phyloP scores from a whole-genome alignment of 2,888 invertebrate genomes.

The Saturnia japonica region DNA sequence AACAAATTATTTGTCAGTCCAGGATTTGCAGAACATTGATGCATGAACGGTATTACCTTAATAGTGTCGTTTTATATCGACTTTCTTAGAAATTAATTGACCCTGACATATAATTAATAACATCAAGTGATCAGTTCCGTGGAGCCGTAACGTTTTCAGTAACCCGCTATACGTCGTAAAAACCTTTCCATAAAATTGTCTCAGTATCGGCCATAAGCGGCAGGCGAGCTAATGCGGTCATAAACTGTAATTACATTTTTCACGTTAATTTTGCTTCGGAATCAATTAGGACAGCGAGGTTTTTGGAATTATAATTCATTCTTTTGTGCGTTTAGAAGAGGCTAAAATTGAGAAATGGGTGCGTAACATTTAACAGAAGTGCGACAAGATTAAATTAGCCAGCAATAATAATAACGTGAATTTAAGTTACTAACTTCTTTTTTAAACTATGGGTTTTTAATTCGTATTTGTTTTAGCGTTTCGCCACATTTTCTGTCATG shows the following conservation, averaged over 20 bases:
- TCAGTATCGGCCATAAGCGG: conserved; percentile 22
- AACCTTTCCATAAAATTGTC: conserved; percentile 44
- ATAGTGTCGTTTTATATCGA: conserved; percentile 17
- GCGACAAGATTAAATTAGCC: too few relatives aligned
- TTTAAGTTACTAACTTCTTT: too few relatives aligned
- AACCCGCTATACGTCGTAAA: conserved; percentile 50
- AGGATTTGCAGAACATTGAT: too few relatives aligned
- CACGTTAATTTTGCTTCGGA: conserved; percentile 12
- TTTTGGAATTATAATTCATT: not conserved
- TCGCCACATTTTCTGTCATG: too few relatives aligned
- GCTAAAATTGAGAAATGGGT: too few relatives aligned
- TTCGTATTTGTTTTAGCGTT: too few relatives aligned
- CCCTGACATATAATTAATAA: conserved; percentile 39
- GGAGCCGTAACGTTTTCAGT: conserved; percentile 47
- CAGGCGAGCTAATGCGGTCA: conserved; percentile 10
- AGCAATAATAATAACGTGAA: too few relatives aligned
- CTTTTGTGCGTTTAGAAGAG: too few relatives aligned
- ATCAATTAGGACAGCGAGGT: not conserved
- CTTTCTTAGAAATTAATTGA: conserved; percentile 34
- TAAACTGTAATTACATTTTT: conserved; percentile 4
- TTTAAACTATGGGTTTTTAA: too few relatives aligned
- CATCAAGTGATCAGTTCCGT: conserved; percentile 53
- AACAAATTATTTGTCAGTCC: too few relatives aligned
- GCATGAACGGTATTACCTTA: too few relatives aligned
- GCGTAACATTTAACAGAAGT: too few relatives aligned